Base-by-base conservation (phyloP, 2,888 invertebrate species). In the Elysia crispata region DNA sequence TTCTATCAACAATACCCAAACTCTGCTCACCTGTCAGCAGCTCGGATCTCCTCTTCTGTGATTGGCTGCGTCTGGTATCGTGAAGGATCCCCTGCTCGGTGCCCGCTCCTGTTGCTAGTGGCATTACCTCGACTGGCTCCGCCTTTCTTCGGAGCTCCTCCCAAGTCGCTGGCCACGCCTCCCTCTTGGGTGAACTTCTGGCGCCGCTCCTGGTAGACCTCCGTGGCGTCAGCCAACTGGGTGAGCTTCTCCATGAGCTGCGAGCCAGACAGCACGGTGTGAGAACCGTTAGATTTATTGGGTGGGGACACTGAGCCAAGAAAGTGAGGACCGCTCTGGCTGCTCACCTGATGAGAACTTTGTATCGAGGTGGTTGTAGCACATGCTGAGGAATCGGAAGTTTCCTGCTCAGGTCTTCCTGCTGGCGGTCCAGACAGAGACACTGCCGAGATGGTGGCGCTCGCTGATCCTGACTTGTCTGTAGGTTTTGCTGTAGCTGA, bases 41-140 rank as follows among this genome's bases (percentile, higher is more conserved):
- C 86, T 33, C 87, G 85, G 15, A 90, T 85, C 83, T 90, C 91
- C 67, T 86, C 88, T 5, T 85, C 70, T 0, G 91, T 91, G 5
- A 91, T 87, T 20, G 91, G 91, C 77, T 88, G 89, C 3, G 91
- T 91, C 57, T 77, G 69, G 86, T 85, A 69, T 86, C 89, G 73
- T 84, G 87, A 87, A 79, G 88, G 93, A 83, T 95, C 95, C 83
- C 94, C 94, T 86, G 94, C 94, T 83, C 95, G 93, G 74, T 93
- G 91, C 70, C 82, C 83, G 69, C 86, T 84, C 41, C 83, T 82
- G 30, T 84, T 41, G 41, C 41, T 41, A 11, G 41, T 3, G 41
- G 11, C 11, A 11, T 41, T 41, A 11, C 3, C 41, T 41, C 11
- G 3, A 41, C 41, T 41, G 11, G 41, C 41, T 11, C 41, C 41